Conservation (phyloP, 2,888 invertebrate genomes). For the Plagodis dolabraria region DNA sequence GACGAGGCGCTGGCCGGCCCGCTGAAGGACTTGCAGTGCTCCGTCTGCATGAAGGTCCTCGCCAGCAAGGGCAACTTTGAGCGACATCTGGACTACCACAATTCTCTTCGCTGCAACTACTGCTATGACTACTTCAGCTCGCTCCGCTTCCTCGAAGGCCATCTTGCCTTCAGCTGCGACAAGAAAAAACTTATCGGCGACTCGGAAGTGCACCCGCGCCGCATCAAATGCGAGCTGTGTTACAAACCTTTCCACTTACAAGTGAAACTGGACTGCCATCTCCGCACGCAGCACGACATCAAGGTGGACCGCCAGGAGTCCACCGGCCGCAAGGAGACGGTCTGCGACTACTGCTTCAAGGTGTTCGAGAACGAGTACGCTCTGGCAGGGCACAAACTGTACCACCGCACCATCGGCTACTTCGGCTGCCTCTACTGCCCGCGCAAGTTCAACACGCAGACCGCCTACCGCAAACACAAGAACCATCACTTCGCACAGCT, state of each 20-base stretch:
- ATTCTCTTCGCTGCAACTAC: constrained; percentile 78
- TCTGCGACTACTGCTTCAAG: constrained; percentile 79
- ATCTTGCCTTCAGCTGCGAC: constrained; percentile 73
- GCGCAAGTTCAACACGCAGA: constrained; percentile 79
- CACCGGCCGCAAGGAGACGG: constrained; percentile 55
- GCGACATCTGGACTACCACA: constrained; percentile 79
- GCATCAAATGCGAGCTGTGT: constrained; percentile 74
- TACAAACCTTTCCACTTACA: constrained; percentile 80
- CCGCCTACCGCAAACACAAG: constrained; percentile 79
- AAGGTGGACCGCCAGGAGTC: constrained; percentile 57
- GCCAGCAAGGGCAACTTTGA: constrained; percentile 79
- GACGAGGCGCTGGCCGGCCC: constrained; percentile 62
- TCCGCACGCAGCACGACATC: constrained; percentile 70
- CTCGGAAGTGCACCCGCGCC: constrained; percentile 69
- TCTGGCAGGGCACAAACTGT: constrained; percentile 68
- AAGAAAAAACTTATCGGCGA: constrained; percentile 75
- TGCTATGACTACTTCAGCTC: constrained; percentile 78
- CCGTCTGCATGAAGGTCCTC: constrained; percentile 75
- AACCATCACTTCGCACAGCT: constrained; percentile 72
- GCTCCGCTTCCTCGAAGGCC: constrained; percentile 74
- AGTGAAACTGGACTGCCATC: constrained; percentile 79
- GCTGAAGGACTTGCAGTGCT: constrained; percentile 74
- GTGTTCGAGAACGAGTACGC: constrained; percentile 76
- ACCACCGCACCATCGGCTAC: constrained; percentile 73
- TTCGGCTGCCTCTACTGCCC: constrained; percentile 81